These are phyloP conservation scores for Pocota personata DNA, from an alignment of 2,888 invertebrate genomes.

Conservation along the genomic window DNA sequence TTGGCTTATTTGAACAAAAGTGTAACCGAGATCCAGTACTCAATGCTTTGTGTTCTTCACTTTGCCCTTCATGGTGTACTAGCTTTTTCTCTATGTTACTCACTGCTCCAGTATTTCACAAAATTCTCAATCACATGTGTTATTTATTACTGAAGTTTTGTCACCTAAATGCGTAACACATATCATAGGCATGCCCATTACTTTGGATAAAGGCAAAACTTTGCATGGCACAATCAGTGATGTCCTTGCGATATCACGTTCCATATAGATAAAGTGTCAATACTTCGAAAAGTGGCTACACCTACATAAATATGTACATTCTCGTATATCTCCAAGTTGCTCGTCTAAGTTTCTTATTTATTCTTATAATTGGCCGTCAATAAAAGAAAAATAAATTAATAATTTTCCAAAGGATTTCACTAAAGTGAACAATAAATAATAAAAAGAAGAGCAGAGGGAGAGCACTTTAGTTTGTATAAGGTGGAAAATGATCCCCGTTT, in stretches of 20 bases:
- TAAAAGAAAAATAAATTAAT: conserved; percentile 21
- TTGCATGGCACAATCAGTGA: conserved; percentile 39
- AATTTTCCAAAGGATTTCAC: conserved; percentile 37
- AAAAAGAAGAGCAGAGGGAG: conserved; percentile 12
- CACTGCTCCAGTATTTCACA: no score
- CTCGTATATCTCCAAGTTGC: background rate
- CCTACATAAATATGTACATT: background rate
- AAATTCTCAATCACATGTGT: no score
- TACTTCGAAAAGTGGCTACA: conserved; percentile 4
- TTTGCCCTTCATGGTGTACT: no score
- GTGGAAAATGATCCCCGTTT: conserved; percentile 51
- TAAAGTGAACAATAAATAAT: conserved; percentile 55
- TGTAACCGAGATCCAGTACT: no score
- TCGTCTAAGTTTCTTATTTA: conserved; percentile 7
- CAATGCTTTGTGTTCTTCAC: no score
- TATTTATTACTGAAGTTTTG: no score
- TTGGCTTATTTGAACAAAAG: no score
- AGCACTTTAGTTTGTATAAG: conserved; percentile 54
- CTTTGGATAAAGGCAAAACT: conserved; percentile 7
- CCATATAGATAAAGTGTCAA: conserved; percentile 41
- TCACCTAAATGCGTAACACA: no score
- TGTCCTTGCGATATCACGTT: conserved; percentile 61
- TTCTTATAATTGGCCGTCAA: background rate
- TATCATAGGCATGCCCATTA: background rate
- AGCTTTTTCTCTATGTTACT: no score